Percentiles rank a stretch among this genome's conserved stretches.
phyloP scores from a whole-genome alignment of 2,888 invertebrate genomes.

The Drosophila testacea region DNA sequence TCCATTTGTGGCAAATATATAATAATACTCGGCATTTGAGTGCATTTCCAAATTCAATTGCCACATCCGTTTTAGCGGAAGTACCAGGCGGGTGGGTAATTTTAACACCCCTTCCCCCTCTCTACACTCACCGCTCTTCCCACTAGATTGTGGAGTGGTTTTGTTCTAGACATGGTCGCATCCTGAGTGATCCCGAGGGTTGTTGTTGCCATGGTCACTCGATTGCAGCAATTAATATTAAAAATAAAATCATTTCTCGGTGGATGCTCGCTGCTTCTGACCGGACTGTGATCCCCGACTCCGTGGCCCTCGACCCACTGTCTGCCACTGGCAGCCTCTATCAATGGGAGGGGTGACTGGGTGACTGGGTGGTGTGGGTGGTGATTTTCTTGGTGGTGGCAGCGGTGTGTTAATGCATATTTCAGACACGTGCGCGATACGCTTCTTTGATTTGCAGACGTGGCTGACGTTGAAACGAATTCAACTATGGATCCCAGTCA shows the following conservation, averaged over 20 bases:
- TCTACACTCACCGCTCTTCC: background rate
- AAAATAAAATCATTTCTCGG: conserved; percentile 70
- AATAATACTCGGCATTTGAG: conserved; percentile 9
- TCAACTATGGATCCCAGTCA: conserved; percentile 26
- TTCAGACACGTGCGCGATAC: conserved; percentile 79
- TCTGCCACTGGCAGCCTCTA: conserved; percentile 45
- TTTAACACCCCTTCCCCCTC: background rate
- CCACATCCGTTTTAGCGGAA: conserved; percentile 56
- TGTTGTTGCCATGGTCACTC: conserved; percentile 77
- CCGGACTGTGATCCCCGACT: conserved; percentile 18
- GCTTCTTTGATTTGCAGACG: conserved; percentile 79
- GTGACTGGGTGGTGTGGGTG: conserved; percentile 15
- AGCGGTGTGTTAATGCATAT: conserved; percentile 80
- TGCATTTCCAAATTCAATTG: conserved; percentile 66
- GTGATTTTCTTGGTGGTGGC: conserved; percentile 30
- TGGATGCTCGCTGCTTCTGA: conserved; percentile 47
- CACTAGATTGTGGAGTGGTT: conserved; percentile 16
- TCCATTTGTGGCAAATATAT: conserved; percentile 23
- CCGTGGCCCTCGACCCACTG: conserved; percentile 6
- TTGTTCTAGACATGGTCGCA: conserved; percentile 24
- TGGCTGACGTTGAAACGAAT: conserved; percentile 39
- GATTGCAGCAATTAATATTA: conserved; percentile 79
- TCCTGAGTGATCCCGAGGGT: conserved; percentile 53
- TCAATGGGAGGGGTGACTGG: conserved; percentile 6
- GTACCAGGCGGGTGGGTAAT: conserved; percentile 44